Conservation (phyloP, 2,113 vertebrate species). For the Psettodes erumei region DNA sequence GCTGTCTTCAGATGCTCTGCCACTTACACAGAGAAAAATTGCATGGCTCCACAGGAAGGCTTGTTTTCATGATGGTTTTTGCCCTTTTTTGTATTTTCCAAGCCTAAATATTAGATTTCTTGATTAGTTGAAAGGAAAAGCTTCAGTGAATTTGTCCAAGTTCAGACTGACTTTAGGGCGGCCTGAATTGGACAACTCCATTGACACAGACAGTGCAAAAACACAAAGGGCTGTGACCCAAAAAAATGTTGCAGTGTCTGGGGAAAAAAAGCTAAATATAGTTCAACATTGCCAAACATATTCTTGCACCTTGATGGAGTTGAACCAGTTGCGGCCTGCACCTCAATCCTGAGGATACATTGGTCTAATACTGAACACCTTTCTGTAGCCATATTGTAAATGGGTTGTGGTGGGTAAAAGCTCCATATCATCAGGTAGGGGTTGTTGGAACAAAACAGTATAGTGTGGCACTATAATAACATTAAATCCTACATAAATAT, state of each 20-base stretch:
- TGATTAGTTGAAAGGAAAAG: not conserved
- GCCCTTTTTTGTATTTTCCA: not conserved
- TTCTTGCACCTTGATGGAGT: not conserved
- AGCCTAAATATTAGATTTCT: not conserved
- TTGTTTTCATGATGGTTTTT: conserved; percentile 6
- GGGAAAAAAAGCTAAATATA: not conserved
- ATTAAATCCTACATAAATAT: conserved; percentile 50
- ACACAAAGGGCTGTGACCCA: not conserved
- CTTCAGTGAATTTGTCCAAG: not conserved
- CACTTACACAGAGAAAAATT: not conserved
- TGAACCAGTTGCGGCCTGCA: not conserved
- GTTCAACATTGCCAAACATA: not conserved
- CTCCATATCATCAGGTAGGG: not conserved
- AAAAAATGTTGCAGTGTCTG: too few species aligned
- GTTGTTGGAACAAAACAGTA: conserved; percentile 1
- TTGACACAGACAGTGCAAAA: not conserved
- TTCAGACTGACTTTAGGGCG: not conserved
- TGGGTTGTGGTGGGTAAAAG: not conserved
- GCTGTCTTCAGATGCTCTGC: conserved; percentile 46
- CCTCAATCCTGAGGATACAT: too few species aligned
- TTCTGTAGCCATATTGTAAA: not conserved
- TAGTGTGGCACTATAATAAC: conserved; percentile 4
- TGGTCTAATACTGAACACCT: not conserved
- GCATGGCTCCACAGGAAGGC: conserved; percentile 13
- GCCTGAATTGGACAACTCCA: not conserved